Evolutionary conservation across 1,140 invertebrate genomes (phyloP).

Genomic region (Seison nebaliae): DNA sequence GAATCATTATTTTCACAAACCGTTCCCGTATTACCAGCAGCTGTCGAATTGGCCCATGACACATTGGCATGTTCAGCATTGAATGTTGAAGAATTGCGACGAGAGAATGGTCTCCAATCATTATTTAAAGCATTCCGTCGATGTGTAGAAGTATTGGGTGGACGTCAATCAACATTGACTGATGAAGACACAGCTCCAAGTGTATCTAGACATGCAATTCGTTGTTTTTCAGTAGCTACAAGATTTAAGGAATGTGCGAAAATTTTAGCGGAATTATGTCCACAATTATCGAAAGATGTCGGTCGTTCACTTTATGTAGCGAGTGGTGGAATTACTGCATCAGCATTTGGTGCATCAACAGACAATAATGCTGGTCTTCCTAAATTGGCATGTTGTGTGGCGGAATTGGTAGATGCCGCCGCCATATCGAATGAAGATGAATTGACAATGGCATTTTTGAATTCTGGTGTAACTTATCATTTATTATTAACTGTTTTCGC

Average conservation of each 20-base stretch:
- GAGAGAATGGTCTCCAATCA: constrained; percentile 67
- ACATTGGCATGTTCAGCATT: constrained; percentile 81
- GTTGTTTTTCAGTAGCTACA: constrained; percentile 75
- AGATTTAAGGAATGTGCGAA: constrained; percentile 63
- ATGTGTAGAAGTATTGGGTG: constrained; percentile 60
- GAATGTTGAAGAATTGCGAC: constrained; percentile 78
- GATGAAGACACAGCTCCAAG: constrained; percentile 46
- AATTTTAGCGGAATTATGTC: constrained; percentile 19
- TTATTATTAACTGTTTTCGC: constrained; percentile 62
- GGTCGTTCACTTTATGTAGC: constrained; percentile 60
- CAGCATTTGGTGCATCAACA: constrained; percentile 39
- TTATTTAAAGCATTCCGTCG: constrained; percentile 48
- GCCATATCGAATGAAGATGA: constrained; percentile 55
- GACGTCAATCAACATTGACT: constrained; percentile 39
- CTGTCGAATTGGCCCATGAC: constrained; percentile 74
- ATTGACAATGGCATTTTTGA: constrained; percentile 56
- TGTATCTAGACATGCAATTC: constrained; percentile 67
- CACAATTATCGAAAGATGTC: constrained; percentile 56
- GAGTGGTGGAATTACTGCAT: constrained; percentile 46
- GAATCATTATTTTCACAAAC: constrained; percentile 61
- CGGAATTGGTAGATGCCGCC: constrained; percentile 54
- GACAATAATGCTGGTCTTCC: constrained; percentile 46
- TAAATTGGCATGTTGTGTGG: constrained; percentile 47
- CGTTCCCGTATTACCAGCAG: constrained; percentile 54
- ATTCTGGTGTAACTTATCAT: constrained; percentile 71